Conservation (phyloP, 1,140 invertebrate species). For the Drosophila tsacasi region DNA sequence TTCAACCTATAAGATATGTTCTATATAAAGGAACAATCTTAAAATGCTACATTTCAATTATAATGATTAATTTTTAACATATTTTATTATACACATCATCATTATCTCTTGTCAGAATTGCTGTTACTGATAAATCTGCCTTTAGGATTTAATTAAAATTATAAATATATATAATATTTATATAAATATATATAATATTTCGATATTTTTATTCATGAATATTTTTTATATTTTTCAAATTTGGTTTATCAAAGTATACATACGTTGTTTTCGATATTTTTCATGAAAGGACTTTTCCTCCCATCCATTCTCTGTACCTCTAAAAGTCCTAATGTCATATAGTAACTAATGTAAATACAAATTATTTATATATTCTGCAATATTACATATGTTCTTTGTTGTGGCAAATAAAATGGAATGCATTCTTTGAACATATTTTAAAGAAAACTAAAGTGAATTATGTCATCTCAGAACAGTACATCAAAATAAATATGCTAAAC, state of each 20-base stretch:
- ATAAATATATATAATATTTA: too few species aligned
- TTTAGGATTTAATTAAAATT: not conserved
- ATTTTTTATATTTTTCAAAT: too few species aligned
- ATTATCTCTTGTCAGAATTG: not conserved
- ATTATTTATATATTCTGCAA: not conserved
- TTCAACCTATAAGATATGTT: not conserved
- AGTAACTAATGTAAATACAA: not conserved
- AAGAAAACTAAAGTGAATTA: not conserved
- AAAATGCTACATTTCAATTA: not conserved
- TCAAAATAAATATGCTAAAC: conserved; percentile 17
- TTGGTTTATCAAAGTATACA: too few species aligned
- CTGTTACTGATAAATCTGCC: not conserved
- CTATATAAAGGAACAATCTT: too few species aligned
- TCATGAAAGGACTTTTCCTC: too few species aligned
- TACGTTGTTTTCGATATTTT: too few species aligned
- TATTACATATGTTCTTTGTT: not conserved
- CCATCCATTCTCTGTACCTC: too few species aligned
- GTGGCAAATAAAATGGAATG: not conserved
- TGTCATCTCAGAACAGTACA: not conserved
- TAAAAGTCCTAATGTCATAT: too few species aligned
- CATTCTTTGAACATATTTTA: not conserved
- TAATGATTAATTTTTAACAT: not conserved
- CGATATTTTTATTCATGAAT: too few species aligned
- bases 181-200: too few species aligned
- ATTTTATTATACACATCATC: not conserved